Evolutionary conservation across 2,888 invertebrate genomes (phyloP).

Genomic region (Caenorhabditis sp.): DNA sequence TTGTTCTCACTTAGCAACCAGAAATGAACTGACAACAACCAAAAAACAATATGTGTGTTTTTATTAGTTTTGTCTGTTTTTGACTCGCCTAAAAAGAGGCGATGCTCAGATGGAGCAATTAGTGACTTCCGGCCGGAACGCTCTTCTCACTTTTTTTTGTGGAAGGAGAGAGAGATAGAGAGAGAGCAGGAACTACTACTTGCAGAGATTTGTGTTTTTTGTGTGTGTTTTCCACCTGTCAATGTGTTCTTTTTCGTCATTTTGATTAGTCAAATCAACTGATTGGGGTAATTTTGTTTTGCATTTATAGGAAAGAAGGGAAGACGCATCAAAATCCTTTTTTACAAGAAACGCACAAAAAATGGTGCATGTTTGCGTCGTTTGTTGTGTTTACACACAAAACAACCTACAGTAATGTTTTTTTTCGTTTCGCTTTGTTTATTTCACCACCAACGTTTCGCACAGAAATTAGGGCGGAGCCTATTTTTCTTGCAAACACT

Average conservation of each 20-base stretch:
- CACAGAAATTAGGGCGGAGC: too few relatives aligned
- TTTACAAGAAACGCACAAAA: too few relatives aligned
- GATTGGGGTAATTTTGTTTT: neutral
- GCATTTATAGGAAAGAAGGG: too few relatives aligned
- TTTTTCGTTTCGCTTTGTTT: too few relatives aligned
- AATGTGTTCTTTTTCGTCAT: neutral
- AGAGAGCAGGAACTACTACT: neutral
- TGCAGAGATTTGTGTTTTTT: neutral
- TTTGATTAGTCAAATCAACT: neutral
- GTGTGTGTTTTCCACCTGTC: too few relatives aligned
- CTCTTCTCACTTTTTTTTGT: neutral
- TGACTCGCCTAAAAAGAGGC: neutral
- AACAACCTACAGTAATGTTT: too few relatives aligned
- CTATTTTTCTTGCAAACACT: too few relatives aligned
- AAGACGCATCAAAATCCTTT: too few relatives aligned
- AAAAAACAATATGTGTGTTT: neutral
- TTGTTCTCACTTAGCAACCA: neutral
- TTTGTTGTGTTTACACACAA: too few relatives aligned
- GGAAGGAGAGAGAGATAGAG: too few relatives aligned
- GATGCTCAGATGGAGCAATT: constrained; percentile 1
- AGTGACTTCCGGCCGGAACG: neutral
- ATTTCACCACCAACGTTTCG: too few relatives aligned
- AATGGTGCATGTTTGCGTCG: too few relatives aligned
- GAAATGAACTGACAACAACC: neutral
- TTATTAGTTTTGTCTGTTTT: neutral